Percentiles rank a stretch among this genome's conserved stretches.
Evolutionary conservation across 2,113 vertebrate genomes (phyloP).

Genomic region (Peromyscus maniculatus): DNA sequence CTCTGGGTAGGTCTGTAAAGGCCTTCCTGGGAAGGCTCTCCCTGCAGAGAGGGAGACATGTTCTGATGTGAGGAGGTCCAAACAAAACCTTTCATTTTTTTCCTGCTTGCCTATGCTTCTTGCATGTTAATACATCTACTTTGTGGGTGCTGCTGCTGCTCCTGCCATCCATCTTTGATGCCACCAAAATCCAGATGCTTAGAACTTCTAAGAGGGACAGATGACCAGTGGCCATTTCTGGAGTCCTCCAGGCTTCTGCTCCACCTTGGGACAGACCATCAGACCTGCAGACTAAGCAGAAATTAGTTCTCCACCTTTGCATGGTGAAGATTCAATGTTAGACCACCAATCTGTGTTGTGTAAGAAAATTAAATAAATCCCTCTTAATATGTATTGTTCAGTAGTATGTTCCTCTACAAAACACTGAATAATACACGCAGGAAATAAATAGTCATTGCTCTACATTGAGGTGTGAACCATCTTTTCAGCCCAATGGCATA

Average conservation of each 20-base stretch:
- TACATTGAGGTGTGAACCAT: not conserved
- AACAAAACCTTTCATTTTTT: not conserved
- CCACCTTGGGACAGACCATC: too few relatives aligned
- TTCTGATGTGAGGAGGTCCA: not conserved
- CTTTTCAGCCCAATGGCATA: not conserved
- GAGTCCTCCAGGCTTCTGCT: not conserved
- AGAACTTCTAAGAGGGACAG: not conserved
- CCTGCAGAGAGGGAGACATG: not conserved
- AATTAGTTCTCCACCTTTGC: not conserved
- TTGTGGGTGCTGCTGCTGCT: not conserved
- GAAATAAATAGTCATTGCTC: too few relatives aligned
- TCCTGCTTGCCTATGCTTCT: not conserved
- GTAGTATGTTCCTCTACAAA: not conserved
- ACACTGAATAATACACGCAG: too few relatives aligned
- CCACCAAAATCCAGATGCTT: not conserved
- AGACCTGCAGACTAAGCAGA: not conserved
- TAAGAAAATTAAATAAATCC: not conserved
- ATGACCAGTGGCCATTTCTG: not conserved
- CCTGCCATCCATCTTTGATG: too few relatives aligned
- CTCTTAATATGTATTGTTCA: not conserved
- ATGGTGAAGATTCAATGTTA: not conserved
- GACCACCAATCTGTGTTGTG: too few relatives aligned
- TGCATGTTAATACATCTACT: not conserved
- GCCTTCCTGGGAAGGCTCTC: not conserved
- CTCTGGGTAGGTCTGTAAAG: not conserved